Conservation (phyloP, 2,113 vertebrate species). For the Phaethornis superciliosus region DNA sequence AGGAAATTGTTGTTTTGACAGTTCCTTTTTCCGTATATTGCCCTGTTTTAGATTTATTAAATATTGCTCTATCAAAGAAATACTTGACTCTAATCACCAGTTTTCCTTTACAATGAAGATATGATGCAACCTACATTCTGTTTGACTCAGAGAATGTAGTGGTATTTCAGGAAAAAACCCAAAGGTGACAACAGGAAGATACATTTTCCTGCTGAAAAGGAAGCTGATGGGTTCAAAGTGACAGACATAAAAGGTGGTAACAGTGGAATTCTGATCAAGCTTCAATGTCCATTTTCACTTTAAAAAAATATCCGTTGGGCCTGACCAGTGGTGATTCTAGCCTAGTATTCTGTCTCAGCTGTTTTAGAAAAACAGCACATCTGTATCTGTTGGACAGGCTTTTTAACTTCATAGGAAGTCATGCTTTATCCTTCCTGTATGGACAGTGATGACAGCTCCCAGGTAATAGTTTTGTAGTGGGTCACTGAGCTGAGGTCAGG, state of each 20-base stretch:
- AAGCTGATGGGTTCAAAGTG: not conserved
- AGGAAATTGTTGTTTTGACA: not conserved
- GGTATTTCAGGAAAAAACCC: not conserved
- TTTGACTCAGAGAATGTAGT: not conserved
- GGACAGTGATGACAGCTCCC: not conserved
- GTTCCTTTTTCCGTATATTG: not conserved
- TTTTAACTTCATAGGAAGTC: not conserved
- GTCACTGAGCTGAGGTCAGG: not conserved
- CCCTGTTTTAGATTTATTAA: not conserved
- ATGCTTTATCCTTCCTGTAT: not conserved
- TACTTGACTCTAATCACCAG: not conserved
- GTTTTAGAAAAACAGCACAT: not conserved
- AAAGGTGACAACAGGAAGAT: conserved; percentile 7
- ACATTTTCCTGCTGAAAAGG: conserved; percentile 34
- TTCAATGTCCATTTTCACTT: not conserved
- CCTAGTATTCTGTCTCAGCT: not conserved
- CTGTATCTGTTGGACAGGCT: not conserved
- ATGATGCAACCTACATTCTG: not conserved
- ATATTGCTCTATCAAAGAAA: not conserved
- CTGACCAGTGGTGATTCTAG: not conserved
- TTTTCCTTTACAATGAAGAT: not conserved
- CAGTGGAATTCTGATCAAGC: not conserved
- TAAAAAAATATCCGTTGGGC: not conserved
- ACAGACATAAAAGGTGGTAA: not conserved
- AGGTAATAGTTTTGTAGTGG: not conserved